These are phyloP conservation scores for Atopsyche davidsoni DNA, from an alignment of 1,140 invertebrate genomes.

Conservation along the genomic window DNA sequence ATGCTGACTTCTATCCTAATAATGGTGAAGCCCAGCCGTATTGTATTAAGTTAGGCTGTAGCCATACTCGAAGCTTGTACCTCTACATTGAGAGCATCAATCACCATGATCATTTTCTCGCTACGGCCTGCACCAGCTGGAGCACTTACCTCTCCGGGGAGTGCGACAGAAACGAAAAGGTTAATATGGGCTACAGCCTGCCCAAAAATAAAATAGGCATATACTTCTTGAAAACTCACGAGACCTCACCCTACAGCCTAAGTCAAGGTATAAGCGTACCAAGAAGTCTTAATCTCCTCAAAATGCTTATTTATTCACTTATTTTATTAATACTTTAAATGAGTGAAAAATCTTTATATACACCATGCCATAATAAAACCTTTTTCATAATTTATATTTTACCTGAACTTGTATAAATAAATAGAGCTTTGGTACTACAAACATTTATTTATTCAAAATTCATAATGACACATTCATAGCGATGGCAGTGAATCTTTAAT, in stretches of 20 bases:
- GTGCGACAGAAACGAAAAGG: slow-evolving; percentile 38
- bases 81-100: slow-evolving; percentile 55
- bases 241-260: not conserved
- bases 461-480: no score
- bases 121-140: slow-evolving; percentile 43
- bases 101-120: slow-evolving; percentile 47
- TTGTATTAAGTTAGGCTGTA: slow-evolving; percentile 55
- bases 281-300: no score
- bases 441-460: no score
- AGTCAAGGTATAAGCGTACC: not conserved
- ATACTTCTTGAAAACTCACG: slow-evolving; percentile 33
- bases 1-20: slow-evolving; percentile 61
- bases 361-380: no score
- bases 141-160: slow-evolving; percentile 44
- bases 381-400: no score
- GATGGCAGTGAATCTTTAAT: no score
- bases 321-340: no score
- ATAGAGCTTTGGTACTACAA: no score
- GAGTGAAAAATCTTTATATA: no score
- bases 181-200: slow-evolving; percentile 51
- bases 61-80: slow-evolving; percentile 54
- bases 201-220: slow-evolving; percentile 43
- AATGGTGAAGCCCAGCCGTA: slow-evolving; percentile 59
- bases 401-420: no score
- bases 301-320: no score